Conservation (phyloP, 2,888 invertebrate species). For the Philhelius pedissequus region DNA sequence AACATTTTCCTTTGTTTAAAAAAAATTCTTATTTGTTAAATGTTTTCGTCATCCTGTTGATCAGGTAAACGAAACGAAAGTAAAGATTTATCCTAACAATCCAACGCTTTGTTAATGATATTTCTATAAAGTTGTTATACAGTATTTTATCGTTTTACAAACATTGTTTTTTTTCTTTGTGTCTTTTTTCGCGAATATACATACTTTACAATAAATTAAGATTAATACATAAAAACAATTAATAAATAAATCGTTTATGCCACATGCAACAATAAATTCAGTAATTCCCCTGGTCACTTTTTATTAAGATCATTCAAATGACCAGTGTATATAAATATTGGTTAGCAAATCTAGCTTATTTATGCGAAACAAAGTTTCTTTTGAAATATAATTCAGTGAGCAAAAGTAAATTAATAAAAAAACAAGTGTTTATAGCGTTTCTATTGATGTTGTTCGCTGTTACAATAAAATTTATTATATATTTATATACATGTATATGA, state of each 20-base stretch:
- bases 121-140: slow-evolving; percentile 66
- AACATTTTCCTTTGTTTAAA: slow-evolving; percentile 11
- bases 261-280: slow-evolving; percentile 57
- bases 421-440: slow-evolving; percentile 56
- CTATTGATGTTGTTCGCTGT: slow-evolving; percentile 63
- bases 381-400: slow-evolving; percentile 25
- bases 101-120: slow-evolving; percentile 57
- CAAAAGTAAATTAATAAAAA: slow-evolving; percentile 21
- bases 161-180: slow-evolving; percentile 47
- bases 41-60: slow-evolving; percentile 47
- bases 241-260: slow-evolving; percentile 28
- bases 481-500: slow-evolving; percentile 16
- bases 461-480: slow-evolving; percentile 37
- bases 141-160: slow-evolving; percentile 67
- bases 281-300: slow-evolving; percentile 38
- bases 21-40: slow-evolving; percentile 43
- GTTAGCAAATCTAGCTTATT: slow-evolving; percentile 65
- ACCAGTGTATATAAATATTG: slow-evolving; percentile 62
- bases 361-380: slow-evolving; percentile 45
- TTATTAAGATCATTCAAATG: slow-evolving; percentile 10
- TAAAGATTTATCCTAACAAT: slow-evolving; percentile 58
- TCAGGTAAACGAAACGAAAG: slow-evolving; percentile 42
- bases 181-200: slow-evolving; percentile 62
- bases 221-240: slow-evolving; percentile 27
- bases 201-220: slow-evolving; percentile 58